phyloP scores from a whole-genome alignment of 1,140 invertebrate species.

The Augochlora pura region DNA sequence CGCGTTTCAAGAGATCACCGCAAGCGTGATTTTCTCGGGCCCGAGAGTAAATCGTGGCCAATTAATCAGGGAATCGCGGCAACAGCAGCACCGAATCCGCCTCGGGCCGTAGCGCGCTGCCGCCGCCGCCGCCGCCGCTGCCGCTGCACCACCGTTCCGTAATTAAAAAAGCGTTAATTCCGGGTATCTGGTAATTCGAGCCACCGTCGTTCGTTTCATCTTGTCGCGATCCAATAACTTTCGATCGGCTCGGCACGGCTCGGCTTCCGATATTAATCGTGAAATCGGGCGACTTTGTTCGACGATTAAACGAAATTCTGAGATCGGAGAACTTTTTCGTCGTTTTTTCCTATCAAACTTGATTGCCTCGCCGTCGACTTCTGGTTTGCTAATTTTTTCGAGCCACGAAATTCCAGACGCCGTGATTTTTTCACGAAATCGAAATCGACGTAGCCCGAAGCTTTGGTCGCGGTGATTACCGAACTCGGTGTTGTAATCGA shows the following conservation, averaged over 20 bases:
- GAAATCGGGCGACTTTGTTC: neutral
- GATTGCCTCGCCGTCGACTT: neutral
- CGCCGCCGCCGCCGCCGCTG: no score
- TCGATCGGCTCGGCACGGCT: neutral
- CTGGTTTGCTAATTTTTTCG: neutral
- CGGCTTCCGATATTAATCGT: neutral
- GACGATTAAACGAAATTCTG: neutral
- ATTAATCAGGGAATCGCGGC: slow-evolving; percentile 61
- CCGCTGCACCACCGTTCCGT: slow-evolving; percentile 43
- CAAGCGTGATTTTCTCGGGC: slow-evolving; percentile 46
- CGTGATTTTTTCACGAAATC: neutral
- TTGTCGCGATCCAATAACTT: neutral
- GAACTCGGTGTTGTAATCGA: no score
- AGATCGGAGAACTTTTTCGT: neutral
- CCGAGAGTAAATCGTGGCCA: slow-evolving; percentile 54
- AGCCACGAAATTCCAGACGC: slow-evolving; percentile 2
- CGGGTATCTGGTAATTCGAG: slow-evolving; percentile 7
- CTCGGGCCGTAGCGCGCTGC: slow-evolving; percentile 23
- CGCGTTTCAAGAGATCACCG: slow-evolving; percentile 22
- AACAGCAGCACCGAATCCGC: slow-evolving; percentile 13
- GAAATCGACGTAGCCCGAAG: neutral
- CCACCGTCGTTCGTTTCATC: neutral
- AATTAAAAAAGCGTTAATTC: slow-evolving; percentile 59
- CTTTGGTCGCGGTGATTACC: neutral
- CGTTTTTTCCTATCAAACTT: neutral